These are phyloP conservation scores for Neolamprologus variostigma DNA, from an alignment of 2,113 vertebrate genomes.

Conservation along the genomic window DNA sequence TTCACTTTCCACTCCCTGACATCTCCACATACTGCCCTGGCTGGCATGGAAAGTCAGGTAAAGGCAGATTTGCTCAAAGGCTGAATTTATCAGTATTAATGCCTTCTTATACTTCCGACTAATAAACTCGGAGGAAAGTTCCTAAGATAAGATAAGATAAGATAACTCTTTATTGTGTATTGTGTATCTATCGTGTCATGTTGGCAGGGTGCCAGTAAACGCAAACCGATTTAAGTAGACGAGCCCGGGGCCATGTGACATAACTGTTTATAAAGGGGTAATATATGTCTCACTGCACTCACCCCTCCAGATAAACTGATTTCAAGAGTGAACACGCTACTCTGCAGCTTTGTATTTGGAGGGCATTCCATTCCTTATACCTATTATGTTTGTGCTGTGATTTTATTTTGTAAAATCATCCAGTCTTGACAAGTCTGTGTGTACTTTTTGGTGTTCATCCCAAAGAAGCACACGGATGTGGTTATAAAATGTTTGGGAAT, in stretches of 20 bases:
- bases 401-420: neutral
- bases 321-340: neutral
- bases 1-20: neutral
- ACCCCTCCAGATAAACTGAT: neutral
- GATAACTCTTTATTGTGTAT: too few relatives aligned
- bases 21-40: neutral
- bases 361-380: neutral
- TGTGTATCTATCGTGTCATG: neutral
- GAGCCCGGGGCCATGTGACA: neutral
- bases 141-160: too few relatives aligned
- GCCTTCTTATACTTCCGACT: neutral
- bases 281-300: neutral
- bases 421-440: neutral
- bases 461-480: neutral
- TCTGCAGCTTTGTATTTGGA: neutral
- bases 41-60: neutral
- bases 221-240: neutral
- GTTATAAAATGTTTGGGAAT: neutral
- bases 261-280: neutral
- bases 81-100: neutral
- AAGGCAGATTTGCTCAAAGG: neutral
- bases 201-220: neutral
- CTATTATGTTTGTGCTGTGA: neutral
- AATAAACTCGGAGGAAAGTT: neutral
- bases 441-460: neutral